Evolutionary conservation across 2,797 vertebrate species (phyloP).

Genomic region (Pseudopleuronectes americanus): DNA sequence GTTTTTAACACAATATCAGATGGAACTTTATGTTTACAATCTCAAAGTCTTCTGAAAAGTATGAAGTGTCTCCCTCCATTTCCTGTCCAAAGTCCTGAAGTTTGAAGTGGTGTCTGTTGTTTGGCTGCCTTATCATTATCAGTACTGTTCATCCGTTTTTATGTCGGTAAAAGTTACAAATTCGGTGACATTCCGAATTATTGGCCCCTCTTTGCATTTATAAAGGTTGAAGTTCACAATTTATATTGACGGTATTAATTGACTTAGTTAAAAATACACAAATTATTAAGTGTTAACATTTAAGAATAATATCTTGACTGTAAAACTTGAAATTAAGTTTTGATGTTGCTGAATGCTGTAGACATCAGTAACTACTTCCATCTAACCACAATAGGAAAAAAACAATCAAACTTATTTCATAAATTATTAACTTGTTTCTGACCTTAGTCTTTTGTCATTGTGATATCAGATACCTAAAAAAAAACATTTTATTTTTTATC

Average conservation of each 20-base stretch:
- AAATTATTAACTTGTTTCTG: slow-evolving; percentile 19
- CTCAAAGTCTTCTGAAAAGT: slow-evolving; percentile 28
- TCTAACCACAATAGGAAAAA: background rate
- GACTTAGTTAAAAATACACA: slow-evolving; percentile 5
- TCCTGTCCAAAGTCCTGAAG: slow-evolving; percentile 57
- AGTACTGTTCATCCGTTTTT: slow-evolving; percentile 67
- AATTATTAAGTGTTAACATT: slow-evolving; percentile 19
- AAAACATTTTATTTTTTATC: background rate
- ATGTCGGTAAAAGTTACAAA: slow-evolving; percentile 38
- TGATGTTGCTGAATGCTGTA: slow-evolving; percentile 33
- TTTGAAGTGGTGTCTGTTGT: slow-evolving; percentile 61
- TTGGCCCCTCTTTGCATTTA: slow-evolving; percentile 49
- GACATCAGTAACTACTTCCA: slow-evolving; percentile 33
- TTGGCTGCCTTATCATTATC: slow-evolving; percentile 78
- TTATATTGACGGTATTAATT: background rate
- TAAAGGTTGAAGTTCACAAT: slow-evolving; percentile 9
- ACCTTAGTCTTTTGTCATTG: slow-evolving; percentile 24
- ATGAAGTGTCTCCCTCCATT: slow-evolving; percentile 43
- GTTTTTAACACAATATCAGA: slow-evolving; percentile 1
- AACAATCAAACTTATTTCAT: slow-evolving; percentile 19
- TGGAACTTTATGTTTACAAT: slow-evolving; percentile 31
- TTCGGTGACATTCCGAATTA: slow-evolving; percentile 49
- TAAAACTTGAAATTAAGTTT: slow-evolving; percentile 7
- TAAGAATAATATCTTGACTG: background rate
- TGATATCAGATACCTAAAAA: slow-evolving; percentile 14